Evolutionary conservation across 2,888 invertebrate genomes (phyloP), one percentile per base, ranked within the genome.

Genomic region (Entomobrya proxima): DNA sequence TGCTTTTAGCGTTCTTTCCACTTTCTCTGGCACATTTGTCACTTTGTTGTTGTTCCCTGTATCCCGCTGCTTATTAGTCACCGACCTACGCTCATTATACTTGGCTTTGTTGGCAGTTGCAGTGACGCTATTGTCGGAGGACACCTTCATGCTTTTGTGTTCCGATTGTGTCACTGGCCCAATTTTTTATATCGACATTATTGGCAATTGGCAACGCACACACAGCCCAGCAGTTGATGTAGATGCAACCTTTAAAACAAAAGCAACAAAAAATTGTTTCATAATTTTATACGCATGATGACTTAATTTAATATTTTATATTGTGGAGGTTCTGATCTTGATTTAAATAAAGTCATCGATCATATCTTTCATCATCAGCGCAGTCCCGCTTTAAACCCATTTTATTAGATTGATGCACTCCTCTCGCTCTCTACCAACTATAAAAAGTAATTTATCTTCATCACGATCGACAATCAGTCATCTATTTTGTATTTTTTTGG

Each of bases 111-210:
- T 78, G 18, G 30, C 3, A 69, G 13, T 72, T 37, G 11, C 50
- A 24, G 80, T 52, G 18, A 72, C 80, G 18, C n/a, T n/a, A n/a
- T n/a, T n/a, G n/a, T n/a, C n/a, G n/a, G n/a, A n/a, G n/a, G 80
- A 80, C 55, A 80, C 69, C 80, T 72, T 80, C 80, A 80, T 80
- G 4, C 69, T 74, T 72, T 67, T 55, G n/a, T n/a, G 21, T 52
- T 67, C 47, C 27, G 35, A 78, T 40, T 24, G 35, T 50, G 64
- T 47, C 47, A 79, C 18, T 50, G 47, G 13, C 50, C 35, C 7
- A 18, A 11, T 52, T 52, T 74, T n/a, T n/a, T n/a, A n/a, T 52
- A 52, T 74, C 32, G 52, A 52, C 74, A 74, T 74, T 74, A 74
- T 52, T 74, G 74, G 52, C 52, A n/a, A n/a, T n/a, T n/a, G n/a